A percentile compares a stretch with the other conserved stretches of the same genome.
These are phyloP conservation scores for Pseudolycoriella hygida DNA, from an alignment of 2,888 invertebrate species.

Conservation along the genomic window DNA sequence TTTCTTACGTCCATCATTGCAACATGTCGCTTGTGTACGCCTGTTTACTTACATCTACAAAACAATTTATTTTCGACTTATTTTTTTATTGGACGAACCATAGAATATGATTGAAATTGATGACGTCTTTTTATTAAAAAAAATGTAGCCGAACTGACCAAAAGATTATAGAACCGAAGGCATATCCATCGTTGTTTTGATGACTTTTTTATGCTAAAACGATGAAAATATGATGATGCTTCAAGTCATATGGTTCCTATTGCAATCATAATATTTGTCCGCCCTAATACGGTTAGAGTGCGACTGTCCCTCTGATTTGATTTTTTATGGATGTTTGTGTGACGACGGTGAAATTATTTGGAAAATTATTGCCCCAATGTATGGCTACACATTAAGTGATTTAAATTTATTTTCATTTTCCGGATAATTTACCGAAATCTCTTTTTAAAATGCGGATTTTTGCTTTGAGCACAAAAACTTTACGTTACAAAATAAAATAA, in stretches of 20 bases:
- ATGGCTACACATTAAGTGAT: too few species aligned
- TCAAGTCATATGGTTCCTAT: not conserved
- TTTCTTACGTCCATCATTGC: slow-evolving; percentile 1
- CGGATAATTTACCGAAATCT: not conserved
- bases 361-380: not conserved
- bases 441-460: too few species aligned
- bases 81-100: not conserved
- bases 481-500: too few species aligned
- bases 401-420: not conserved
- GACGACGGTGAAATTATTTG: not conserved
- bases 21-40: not conserved
- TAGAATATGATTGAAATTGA: slow-evolving; percentile 6
- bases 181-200: slow-evolving; percentile 4
- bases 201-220: slow-evolving; percentile 10
- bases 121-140: slow-evolving; percentile 3
- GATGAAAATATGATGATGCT: slow-evolving; percentile 7
- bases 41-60: too few species aligned
- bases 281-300: too few species aligned
- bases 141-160: not conserved
- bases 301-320: too few species aligned
- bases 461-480: too few species aligned
- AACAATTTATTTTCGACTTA: too few species aligned
- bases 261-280: not conserved
- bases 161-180: not conserved
- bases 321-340: not conserved